Base-by-base conservation (phyloP, 2,888 invertebrate species). In the Eupithecia inturbata region DNA sequence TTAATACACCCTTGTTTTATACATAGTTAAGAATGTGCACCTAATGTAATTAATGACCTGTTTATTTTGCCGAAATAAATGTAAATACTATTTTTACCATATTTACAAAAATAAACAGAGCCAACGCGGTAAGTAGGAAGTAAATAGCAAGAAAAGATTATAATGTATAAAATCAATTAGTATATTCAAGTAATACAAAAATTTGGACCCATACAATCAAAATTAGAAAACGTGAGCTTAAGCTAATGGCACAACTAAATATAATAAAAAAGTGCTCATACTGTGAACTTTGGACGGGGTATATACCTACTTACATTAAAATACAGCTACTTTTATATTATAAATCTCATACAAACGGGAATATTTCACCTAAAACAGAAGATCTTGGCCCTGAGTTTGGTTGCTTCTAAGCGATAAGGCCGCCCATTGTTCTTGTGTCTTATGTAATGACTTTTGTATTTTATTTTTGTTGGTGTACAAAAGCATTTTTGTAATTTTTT, bases 201-300 rank as follows among this genome's bases (percentile, higher is more conserved):
- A 72, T 53, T 69, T 33, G 12, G 71, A 66, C 4, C 60, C 62
- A 60, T 33, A 57, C 45, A 73, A 72, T 22, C 9, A 53, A 70
- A 67, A 72, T 76, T 53, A 75, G 36, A 71, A 73, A 77, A 72
- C 62, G 68, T 76, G 63, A 28, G 0, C 76, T 76, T 76, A 77
- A 0, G 62, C 80, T 80, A 79, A 79, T 79, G 79, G 79, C 78
- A 79, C 79, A 78, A 77, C 77, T 77, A 79, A 77, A 78, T 71
- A 73, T 53, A 77, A 26, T 68, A 73, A 73, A 53, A n/a, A 73
- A 77, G 75, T 75, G 77, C 74, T 41, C 70, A 70, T 66, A 72
- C 79, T 77, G 78, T 62, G 26, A 78, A 78, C 79, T 83, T 84
- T 82, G 82, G 83, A 82, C 69, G 71, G 74, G 41, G 49, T 49